Conservation (phyloP, 1,140 invertebrate genomes). For the Zaprionus capensis region DNA sequence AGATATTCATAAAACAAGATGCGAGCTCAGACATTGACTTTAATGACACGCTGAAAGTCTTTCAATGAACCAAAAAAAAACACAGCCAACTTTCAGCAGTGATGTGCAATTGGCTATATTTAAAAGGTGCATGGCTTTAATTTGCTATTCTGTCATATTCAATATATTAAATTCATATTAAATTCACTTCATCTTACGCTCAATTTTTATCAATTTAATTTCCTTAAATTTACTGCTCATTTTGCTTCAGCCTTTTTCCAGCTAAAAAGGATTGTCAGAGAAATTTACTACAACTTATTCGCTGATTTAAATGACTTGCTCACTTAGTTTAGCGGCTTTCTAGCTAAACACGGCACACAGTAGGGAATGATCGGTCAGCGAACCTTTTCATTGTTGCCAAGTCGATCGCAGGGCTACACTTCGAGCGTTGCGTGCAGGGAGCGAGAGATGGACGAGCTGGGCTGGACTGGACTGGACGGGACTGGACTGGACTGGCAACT, state of each 20-base stretch:
- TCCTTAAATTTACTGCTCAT: too few relatives aligned
- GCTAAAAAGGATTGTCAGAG: too few relatives aligned
- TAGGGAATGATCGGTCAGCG: constrained; percentile 16
- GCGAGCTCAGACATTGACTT: not conserved
- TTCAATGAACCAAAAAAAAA: not conserved
- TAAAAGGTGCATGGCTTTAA: too few relatives aligned
- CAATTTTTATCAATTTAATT: too few relatives aligned
- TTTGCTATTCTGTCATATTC: too few relatives aligned
- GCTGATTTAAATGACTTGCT: too few relatives aligned
- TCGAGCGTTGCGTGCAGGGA: not conserved
- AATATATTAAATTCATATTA: too few relatives aligned
- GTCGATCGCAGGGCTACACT: constrained; percentile 34
- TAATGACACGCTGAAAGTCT: not conserved
- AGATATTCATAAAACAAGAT: not conserved
- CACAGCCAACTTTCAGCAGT: not conserved
- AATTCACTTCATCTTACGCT: too few relatives aligned
- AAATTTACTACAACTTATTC: too few relatives aligned
- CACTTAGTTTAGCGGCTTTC: not conserved
- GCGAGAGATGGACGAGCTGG: not conserved
- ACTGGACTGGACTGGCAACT: constrained; percentile 17
- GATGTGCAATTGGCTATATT: not conserved
- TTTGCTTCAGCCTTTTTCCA: too few relatives aligned
- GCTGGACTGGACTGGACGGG: not conserved
- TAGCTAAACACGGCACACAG: not conserved
- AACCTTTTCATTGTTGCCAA: constrained; percentile 48